Evolutionary conservation across 1,140 invertebrate genomes (phyloP).

Genomic region (Diabrotica virgifera): DNA sequence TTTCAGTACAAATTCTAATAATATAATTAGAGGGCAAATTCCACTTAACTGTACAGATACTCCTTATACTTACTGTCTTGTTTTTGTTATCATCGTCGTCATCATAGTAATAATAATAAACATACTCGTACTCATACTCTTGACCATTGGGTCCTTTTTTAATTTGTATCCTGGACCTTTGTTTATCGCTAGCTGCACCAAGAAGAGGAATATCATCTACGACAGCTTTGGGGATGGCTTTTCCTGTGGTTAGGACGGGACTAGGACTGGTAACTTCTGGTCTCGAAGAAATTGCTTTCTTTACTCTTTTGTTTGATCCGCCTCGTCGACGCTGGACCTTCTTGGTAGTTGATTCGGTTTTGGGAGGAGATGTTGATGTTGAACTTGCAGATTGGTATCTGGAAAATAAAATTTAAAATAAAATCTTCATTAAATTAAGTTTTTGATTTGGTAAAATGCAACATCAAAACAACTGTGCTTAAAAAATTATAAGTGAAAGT

Average conservation of each 20-base stretch:
- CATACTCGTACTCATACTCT: slow-evolving; percentile 88
- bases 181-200: slow-evolving; percentile 46
- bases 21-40: too few species aligned
- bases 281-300: slow-evolving; percentile 31
- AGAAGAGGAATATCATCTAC: slow-evolving; percentile 38
- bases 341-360: slow-evolving; percentile 25
- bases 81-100: slow-evolving; percentile 54
- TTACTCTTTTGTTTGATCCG: slow-evolving; percentile 26
- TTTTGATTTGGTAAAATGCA: too few species aligned
- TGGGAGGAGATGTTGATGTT: slow-evolving; percentile 27
- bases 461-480: too few species aligned
- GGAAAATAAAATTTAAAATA: not conserved
- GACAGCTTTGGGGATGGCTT: slow-evolving; percentile 28
- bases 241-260: slow-evolving; percentile 41
- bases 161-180: slow-evolving; percentile 70
- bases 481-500: too few species aligned
- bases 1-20: too few species aligned
- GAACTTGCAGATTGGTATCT: slow-evolving; percentile 1
- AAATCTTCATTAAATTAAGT: too few species aligned
- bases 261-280: slow-evolving; percentile 31
- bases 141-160: slow-evolving; percentile 87
- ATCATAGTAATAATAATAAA: slow-evolving; percentile 87
- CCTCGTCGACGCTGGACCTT: slow-evolving; percentile 22
- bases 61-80: slow-evolving; percentile 22
- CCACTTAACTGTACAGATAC: too few species aligned